Conservation (phyloP, 2,888 invertebrate genomes). For the Podotricha telesiphe region DNA sequence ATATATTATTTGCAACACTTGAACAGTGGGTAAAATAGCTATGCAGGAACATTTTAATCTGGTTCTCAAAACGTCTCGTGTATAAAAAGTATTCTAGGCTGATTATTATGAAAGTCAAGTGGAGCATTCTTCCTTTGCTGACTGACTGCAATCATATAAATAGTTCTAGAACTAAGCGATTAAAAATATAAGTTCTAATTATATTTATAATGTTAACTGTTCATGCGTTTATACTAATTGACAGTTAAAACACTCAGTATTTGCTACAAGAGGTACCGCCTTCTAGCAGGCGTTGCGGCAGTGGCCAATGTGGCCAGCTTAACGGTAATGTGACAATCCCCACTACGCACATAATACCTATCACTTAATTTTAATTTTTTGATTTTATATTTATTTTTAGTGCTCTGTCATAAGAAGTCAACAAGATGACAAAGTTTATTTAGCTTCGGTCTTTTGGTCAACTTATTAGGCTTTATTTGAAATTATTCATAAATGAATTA, state of each 20-base stretch:
- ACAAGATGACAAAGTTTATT: background rate
- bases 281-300: conserved; percentile 45
- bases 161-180: background rate
- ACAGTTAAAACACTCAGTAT: conserved; percentile 33
- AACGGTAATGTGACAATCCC: conserved; percentile 47
- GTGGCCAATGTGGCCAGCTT: conserved; percentile 46
- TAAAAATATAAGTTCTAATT: background rate
- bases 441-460: background rate
- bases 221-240: conserved; percentile 30
- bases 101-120: no score
- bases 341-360: conserved; percentile 37
- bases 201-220: conserved; percentile 21
- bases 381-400: conserved; percentile 10
- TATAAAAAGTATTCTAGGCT: no score
- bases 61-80: no score
- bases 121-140: background rate
- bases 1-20: no score
- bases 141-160: no score
- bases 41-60: no score
- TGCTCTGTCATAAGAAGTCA: background rate
- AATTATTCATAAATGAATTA: background rate
- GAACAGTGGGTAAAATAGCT: no score
- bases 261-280: conserved; percentile 46
- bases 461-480: background rate
- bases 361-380: conserved; percentile 19